Base-by-base conservation (phyloP, 2,113 vertebrate species). In the Hippoglossus stenolepis region DNA sequence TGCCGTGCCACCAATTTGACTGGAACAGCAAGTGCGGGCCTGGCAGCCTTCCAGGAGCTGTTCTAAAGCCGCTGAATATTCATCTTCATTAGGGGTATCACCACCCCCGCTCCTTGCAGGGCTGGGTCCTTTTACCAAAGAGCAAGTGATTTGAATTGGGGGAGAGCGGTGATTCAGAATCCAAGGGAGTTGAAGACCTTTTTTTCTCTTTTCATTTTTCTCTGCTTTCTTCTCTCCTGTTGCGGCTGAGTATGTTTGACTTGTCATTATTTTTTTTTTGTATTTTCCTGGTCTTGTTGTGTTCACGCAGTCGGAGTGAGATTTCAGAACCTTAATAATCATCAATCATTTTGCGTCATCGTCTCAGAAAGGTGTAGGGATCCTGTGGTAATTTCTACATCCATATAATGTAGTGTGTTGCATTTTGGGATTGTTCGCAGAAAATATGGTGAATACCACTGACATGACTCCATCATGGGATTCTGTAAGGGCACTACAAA, bases 41-140 rank as follows among this genome's bases (percentile, higher is more conserved):
- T 91, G 94, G 92, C 89, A 91, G 87, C 56, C 79, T 86, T 94
- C 89, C 87, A 96, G 93, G 94, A 96, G 92, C 26, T 65, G 70
- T 85, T 88, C 86, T 76, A 88, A 92, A 86, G 87, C 85, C 91
- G 87, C 91, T 92, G 87, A 91, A 95, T 95, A 96, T 95, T 94
- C 75, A 93, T 96, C 94, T 96, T 96, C 93, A 95, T 95, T 95
- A 94, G 77, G 75, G 87, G 88, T 89, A 90, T 93, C 72, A 90
- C 93, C 84, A 76, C 80, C 90, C 87, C 87, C 85, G 91, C 85
- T 87, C 81, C 90, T 61, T 80, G 82, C 92, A 76, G 84, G 89
- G 75, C 68, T 89, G 79, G 87, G 89, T 68, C 82, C 82, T 91
- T 82, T 92, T 93, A 94, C 93, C 81, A 91, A 85, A 84, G 83